Percentiles rank a stretch among this genome's conserved stretches.
These are phyloP conservation scores for Tadarida brasiliensis DNA, from an alignment of 2,797 vertebrate species.

Conservation along the genomic window DNA sequence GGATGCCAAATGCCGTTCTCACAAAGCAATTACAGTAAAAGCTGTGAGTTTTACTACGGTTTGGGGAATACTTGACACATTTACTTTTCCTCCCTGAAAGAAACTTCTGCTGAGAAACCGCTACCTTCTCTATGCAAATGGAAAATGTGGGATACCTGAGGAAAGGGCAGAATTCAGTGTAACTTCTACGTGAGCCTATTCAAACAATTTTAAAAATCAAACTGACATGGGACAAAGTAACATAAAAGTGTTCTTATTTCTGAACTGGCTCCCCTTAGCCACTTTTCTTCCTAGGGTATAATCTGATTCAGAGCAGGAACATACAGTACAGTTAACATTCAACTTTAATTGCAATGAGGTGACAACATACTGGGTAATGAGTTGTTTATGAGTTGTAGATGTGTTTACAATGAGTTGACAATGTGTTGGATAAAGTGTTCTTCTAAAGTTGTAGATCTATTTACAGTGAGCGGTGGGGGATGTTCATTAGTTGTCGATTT, in stretches of 20 bases:
- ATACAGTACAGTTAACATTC: conserved; percentile 88
- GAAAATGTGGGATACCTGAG: conserved; percentile 71
- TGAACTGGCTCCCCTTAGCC: conserved; percentile 62
- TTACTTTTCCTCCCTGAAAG: conserved; percentile 75
- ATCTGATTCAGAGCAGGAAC: conserved; percentile 85
- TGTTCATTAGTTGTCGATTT: conserved; percentile 91
- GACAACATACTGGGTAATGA: conserved; percentile 91
- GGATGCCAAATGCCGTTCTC: conserved; percentile 65
- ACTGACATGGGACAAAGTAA: background rate
- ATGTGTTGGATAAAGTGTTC: conserved; percentile 91
- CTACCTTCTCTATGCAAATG: conserved; percentile 59
- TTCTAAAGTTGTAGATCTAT: conserved; percentile 89
- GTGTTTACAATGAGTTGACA: conserved; percentile 92
- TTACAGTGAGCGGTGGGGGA: conserved; percentile 88
- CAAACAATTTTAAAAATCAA: conserved; percentile 67
- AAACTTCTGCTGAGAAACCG: conserved; percentile 63
- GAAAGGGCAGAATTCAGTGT: conserved; percentile 26
- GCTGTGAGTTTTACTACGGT: conserved; percentile 76
- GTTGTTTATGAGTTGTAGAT: conserved; percentile 91
- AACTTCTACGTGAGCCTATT: conserved; percentile 70
- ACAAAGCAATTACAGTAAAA: conserved; percentile 79
- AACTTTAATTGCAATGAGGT: conserved; percentile 90
- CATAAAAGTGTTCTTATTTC: conserved; percentile 69
- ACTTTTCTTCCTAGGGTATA: conserved; percentile 83
- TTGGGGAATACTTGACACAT: conserved; percentile 78